Conservation (phyloP, 1,140 invertebrate genomes). For the Agrilus planipennis region DNA sequence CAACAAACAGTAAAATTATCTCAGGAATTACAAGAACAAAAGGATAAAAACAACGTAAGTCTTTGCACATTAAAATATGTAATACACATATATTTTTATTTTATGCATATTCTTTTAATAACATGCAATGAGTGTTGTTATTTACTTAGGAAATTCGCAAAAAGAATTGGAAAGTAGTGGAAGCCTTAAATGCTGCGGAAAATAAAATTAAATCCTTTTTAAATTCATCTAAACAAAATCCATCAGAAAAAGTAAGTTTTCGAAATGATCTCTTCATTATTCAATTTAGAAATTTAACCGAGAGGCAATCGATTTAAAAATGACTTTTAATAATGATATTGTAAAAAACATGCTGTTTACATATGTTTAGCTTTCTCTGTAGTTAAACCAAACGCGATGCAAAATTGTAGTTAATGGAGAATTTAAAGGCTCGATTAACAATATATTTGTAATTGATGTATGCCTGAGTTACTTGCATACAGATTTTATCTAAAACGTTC, state of each 20-base stretch:
- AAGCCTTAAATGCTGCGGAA: conserved; percentile 60
- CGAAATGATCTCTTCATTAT: conserved; percentile 2
- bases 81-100: conserved; percentile 5
- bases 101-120: conserved; percentile 5
- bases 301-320: too few species aligned
- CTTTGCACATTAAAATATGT: conserved; percentile 9
- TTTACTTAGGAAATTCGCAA: conserved; percentile 59
- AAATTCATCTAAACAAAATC: conserved; percentile 9
- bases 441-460: too few species aligned
- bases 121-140: conserved; percentile 2
- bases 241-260: background rate
- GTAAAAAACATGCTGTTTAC: too few species aligned
- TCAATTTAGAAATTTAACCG: conserved; percentile 38
- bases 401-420: too few species aligned
- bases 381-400: too few species aligned
- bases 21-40: conserved; percentile 51
- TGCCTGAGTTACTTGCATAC: too few species aligned
- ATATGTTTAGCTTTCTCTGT: conserved; percentile 30
- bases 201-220: conserved; percentile 5
- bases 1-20: conserved; percentile 32
- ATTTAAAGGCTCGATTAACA: too few species aligned
- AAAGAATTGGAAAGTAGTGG: conserved; percentile 82
- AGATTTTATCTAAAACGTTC: too few species aligned
- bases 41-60: conserved; percentile 67
- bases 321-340: too few species aligned